Evolutionary conservation across 2,113 vertebrate genomes (phyloP), one percentile per base, ranked within the genome.

Genomic region (Typhlomys cinereus): DNA sequence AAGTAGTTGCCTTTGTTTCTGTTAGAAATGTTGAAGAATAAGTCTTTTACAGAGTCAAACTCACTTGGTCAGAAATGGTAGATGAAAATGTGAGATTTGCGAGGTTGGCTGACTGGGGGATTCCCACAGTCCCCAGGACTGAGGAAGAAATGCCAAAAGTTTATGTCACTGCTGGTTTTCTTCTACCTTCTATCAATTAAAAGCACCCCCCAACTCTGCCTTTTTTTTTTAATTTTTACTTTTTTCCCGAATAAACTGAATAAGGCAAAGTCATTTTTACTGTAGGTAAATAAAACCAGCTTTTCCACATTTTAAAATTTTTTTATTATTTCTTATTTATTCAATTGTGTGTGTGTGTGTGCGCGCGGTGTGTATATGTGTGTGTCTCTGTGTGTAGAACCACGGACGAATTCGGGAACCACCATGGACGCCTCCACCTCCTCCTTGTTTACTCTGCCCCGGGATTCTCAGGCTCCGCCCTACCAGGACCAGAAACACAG

Each of bases 121-220:
- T 80, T 86, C 62, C 44, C 71, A 0, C 21, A 31, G 71, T 75
- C 70, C 48, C 41, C 11, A 14, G 7, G 67, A 80, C 85, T 41
- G n/a, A 34, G 17, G 59, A 85, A 93, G 75, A 73, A 29, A 2
- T 7, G 52, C 66, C 86, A 62, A 57, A 44, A 64, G 76, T 93
- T 93, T 86, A 46, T 61, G 48, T 86, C 69, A 88, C 64, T 44
- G 17, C 50, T 94, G 52, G 21, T 90, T 95, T 70, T 76, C 82
- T 74, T 90, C 66, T 2, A 76, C 20, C 48, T 93, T 84, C 52
- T 86, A 46, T 92, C 67, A 80, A 36, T 84, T 80, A 71, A 86
- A 92, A 69, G n/a, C 1, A 18, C 25, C 39, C 46, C n/a, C 39
- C 34, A 9, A 48, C 39, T 39, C 3, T 46, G 6, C 23, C 39